These are phyloP conservation scores for Oncorhynchus nerka DNA, from an alignment of 2,113 vertebrate genomes.

Conservation along the genomic window DNA sequence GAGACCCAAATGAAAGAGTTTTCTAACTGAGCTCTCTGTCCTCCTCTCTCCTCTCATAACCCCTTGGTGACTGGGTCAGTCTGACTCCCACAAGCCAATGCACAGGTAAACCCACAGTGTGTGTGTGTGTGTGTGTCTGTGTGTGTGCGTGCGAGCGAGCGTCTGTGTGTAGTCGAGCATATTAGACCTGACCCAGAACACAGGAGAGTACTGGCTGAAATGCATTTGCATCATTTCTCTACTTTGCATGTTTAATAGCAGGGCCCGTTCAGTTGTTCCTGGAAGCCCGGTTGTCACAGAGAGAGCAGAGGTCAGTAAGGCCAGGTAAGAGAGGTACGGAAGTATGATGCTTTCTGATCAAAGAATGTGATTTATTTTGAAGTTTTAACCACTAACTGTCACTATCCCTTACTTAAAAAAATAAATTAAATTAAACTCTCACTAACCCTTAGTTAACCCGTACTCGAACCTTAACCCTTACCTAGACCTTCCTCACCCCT, in stretches of 20 bases:
- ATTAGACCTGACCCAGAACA: slow-evolving; percentile 35
- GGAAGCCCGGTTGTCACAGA: background rate
- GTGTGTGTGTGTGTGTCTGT: slow-evolving; percentile 17
- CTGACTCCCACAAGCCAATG: slow-evolving; percentile 71
- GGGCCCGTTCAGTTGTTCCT: background rate
- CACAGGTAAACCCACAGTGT: slow-evolving; percentile 46
- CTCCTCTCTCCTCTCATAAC: slow-evolving; percentile 43
- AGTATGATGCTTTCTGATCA: background rate
- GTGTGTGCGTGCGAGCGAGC: background rate
- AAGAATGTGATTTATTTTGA: background rate
- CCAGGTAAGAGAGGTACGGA: background rate
- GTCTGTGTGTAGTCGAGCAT: background rate
- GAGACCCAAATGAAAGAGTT: slow-evolving; percentile 37
- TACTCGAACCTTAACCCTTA: too few species aligned
- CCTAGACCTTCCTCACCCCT: too few species aligned
- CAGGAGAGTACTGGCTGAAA: slow-evolving; percentile 32
- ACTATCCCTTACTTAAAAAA: too few species aligned
- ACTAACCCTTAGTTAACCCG: too few species aligned
- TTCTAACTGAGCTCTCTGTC: slow-evolving; percentile 38
- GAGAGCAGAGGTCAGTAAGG: background rate
- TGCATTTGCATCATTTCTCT: slow-evolving; percentile 52
- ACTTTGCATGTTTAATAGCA: slow-evolving; percentile 54
- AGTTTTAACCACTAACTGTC: too few species aligned
- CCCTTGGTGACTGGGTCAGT: slow-evolving; percentile 51
- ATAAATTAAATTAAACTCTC: too few species aligned